phyloP scores from a whole-genome alignment of 2,113 vertebrate species.

The Sinosuthora webbiana region DNA sequence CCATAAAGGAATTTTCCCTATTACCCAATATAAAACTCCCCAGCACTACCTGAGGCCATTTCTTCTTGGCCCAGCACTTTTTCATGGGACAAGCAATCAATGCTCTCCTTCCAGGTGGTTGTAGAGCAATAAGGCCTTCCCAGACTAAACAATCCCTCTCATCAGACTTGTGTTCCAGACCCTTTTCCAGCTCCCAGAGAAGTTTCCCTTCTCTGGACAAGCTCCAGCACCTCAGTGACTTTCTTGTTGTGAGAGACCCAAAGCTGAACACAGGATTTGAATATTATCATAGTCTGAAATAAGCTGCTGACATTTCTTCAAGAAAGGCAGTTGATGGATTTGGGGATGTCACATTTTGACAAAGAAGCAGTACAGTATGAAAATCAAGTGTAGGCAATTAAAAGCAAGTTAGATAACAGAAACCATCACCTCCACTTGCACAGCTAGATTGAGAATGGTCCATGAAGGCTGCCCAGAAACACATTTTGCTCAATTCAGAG shows the following conservation, averaged over 20 bases:
- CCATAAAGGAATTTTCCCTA: neutral
- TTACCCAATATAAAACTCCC: neutral
- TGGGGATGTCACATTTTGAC: neutral
- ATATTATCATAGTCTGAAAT: neutral
- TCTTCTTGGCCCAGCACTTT: neutral
- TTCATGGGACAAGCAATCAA: neutral
- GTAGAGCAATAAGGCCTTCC: neutral
- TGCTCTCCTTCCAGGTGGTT: neutral
- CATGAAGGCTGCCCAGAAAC: neutral
- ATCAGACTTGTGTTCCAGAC: neutral
- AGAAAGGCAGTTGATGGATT: neutral
- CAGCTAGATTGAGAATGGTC: rapidly evolving
- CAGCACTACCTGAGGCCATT: neutral
- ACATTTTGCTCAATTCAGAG: neutral
- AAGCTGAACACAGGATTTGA: neutral
- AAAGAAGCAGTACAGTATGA: neutral
- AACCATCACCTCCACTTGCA: neutral
- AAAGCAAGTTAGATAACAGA: neutral
- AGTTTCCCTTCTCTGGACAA: neutral
- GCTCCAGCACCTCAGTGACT: neutral
- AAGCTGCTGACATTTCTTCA: neutral
- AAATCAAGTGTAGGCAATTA: neutral
- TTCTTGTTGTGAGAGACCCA: neutral
- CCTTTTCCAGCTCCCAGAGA: neutral
- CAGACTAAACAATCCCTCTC: neutral